Evolutionary conservation across 2,113 vertebrate species (phyloP).

Genomic region (Ursus arctos): DNA sequence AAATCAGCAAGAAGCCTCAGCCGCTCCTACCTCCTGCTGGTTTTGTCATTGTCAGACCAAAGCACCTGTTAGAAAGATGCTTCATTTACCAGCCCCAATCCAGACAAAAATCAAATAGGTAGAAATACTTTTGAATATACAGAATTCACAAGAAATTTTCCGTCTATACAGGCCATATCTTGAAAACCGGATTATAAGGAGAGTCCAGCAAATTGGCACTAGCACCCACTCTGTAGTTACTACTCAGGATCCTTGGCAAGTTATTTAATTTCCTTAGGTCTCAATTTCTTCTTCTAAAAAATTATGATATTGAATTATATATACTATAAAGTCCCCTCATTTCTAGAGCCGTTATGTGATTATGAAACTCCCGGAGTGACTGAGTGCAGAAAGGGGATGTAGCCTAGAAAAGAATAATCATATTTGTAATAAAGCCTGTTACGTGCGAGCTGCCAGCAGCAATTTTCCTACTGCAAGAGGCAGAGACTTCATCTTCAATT

Average conservation of each 20-base stretch:
- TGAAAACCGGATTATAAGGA: neutral
- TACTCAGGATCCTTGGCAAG: neutral
- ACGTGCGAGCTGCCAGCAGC: neutral
- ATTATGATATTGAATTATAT: neutral
- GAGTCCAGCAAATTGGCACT: neutral
- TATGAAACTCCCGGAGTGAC: neutral
- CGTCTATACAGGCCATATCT: neutral
- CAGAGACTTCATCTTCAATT: neutral
- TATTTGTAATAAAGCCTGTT: neutral
- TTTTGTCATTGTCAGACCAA: neutral
- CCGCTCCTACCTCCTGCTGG: neutral
- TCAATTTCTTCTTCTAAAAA: constrained; percentile 1
- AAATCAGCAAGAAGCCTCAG: neutral
- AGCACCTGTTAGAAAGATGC: neutral
- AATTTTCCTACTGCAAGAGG: neutral
- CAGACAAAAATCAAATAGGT: neutral
- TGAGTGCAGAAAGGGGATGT: neutral
- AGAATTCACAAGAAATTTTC: constrained; percentile 30
- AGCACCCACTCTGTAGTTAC: neutral
- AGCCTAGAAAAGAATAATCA: neutral
- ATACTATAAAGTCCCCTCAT: neutral
- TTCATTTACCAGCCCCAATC: neutral
- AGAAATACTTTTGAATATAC: neutral
- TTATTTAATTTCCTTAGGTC: neutral
- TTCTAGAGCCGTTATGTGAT: neutral